These are phyloP conservation scores for Urophycis tenuis DNA, from an alignment of 2,797 vertebrate genomes.

Conservation along the genomic window DNA sequence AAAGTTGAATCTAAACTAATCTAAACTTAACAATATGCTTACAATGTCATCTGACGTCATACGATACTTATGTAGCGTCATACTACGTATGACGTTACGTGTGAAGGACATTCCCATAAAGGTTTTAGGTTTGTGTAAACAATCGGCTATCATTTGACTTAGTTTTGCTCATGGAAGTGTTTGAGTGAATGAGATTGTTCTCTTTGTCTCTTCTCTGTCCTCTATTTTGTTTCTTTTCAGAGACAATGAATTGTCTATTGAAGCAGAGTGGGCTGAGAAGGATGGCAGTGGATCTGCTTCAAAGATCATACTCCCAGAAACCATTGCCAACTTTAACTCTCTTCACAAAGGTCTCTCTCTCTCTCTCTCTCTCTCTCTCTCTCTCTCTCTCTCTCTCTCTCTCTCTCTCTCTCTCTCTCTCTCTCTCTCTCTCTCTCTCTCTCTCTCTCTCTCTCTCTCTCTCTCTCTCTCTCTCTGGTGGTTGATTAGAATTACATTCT, in stretches of 20 bases:
- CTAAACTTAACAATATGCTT: no score
- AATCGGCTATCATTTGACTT: no score
- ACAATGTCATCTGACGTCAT: neutral
- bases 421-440: constrained; percentile 1
- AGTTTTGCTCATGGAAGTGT: no score
- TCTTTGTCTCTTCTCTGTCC: neutral
- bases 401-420: neutral
- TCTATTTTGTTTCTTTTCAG: neutral
- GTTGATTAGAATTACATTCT: no score
- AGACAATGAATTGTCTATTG: neutral
- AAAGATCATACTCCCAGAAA: neutral
- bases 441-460: no score
- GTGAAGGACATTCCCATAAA: no score
- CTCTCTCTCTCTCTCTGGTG: no score
- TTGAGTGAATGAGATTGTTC: no score
- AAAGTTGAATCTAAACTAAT: no score
- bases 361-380: neutral
- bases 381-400: neutral
- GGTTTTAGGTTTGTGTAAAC: neutral
- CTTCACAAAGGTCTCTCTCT: neutral
- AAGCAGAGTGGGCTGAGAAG: neutral
- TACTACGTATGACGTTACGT: no score
- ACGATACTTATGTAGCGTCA: no score
- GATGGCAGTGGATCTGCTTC: neutral
- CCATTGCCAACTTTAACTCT: neutral